Evolutionary conservation across 2,797 vertebrate species (phyloP).

Genomic region (Furcifer pardalis): DNA sequence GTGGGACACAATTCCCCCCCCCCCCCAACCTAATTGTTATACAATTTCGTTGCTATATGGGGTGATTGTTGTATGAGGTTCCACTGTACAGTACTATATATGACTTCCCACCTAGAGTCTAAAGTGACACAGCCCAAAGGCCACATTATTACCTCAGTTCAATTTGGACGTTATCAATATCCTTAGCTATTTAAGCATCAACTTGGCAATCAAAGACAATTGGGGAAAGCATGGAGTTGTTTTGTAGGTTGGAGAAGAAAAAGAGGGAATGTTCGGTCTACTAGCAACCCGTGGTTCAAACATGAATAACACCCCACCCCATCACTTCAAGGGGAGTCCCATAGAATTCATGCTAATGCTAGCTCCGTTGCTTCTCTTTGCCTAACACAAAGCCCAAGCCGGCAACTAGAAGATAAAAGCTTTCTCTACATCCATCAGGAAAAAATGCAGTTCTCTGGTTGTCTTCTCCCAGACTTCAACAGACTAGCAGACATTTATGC

Average conservation of each 20-base stretch:
- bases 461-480: not conserved
- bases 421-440: not conserved
- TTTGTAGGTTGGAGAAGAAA: not conserved
- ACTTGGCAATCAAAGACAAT: not conserved
- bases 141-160: too few relatives aligned
- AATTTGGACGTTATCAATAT: too few relatives aligned
- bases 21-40: too few relatives aligned
- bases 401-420: not conserved
- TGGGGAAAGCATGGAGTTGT: not conserved
- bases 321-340: not conserved
- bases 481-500: not conserved
- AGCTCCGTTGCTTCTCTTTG: not conserved
- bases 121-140: not conserved
- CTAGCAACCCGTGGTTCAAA: too few relatives aligned
- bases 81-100: too few relatives aligned
- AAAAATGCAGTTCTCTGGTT: not conserved
- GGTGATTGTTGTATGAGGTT: too few relatives aligned
- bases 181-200: not conserved
- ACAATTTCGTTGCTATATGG: too few relatives aligned
- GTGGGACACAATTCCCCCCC: too few relatives aligned
- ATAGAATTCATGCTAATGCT: too few relatives aligned
- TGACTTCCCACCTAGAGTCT: not conserved
- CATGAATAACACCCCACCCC: not conserved
- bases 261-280: not conserved
- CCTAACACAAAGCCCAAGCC: not conserved